Evolutionary conservation across 1,140 invertebrate species (phyloP), one percentile per base, ranked within the genome.

Genomic region (Odontomachus brunneus): DNA sequence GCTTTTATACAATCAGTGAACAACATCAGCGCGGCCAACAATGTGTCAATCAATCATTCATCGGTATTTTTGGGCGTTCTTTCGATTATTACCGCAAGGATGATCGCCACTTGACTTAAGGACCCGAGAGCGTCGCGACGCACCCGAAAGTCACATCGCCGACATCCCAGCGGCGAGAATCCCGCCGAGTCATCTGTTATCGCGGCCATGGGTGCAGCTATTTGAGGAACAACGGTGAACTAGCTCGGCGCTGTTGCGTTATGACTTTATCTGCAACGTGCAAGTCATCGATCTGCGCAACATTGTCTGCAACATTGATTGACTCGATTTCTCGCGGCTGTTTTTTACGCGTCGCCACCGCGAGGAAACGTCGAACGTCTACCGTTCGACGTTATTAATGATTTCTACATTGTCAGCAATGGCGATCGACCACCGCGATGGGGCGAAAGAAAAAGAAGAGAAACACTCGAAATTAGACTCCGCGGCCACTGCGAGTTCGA

Each of bases 271-370:
- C 75, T 57, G 75, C 65, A 44, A 48, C 65, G 51, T 80, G 75
- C 75, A 69, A 80, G 75, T 80, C 75, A 80, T 80, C 65, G 75
- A 71, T 80, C 75, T 80, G 75, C 65, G 75, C 75, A 78, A 78
- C 75, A 15, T 67, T 67, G 62, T 69, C 63, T 44, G 51, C 75
- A 19, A 44, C 38, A 44, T 44, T 78, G 75, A 71, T 80, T 71
- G 65, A 38, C 29, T 75, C 57, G 29, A 17, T 78, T 57, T 53
- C 51, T 78, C 26, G 38, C 19, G 71, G n/a, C 24, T 66, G 33
- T 76, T 67, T 67, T 67, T 55, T 67, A 67, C 33, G 29, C 44
- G 75, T 69, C 51, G 63, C 38, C 33, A 65, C 49, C 55, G 51
- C 29, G 63, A 69, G 59, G 9, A 69, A 78, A 78, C 75, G 62